Conservation (phyloP, 2,797 vertebrate genomes). For the Pelodytes ibericus region DNA sequence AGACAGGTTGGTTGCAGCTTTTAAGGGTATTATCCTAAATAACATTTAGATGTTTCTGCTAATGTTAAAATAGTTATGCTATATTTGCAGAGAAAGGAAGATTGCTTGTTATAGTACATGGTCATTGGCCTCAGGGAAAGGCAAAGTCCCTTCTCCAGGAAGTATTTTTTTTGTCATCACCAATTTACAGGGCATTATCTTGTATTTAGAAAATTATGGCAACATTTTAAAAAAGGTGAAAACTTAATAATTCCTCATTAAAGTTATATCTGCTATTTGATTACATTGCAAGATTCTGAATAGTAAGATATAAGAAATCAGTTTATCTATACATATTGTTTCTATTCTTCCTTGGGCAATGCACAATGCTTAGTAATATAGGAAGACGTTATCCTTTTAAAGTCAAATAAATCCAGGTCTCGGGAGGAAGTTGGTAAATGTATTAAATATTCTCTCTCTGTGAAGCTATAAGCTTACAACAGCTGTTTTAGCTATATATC, state of each 20-base stretch:
- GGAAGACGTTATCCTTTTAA: slow-evolving; percentile 23
- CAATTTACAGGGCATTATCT: too few relatives aligned
- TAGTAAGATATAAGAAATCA: background rate
- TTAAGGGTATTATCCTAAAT: too few relatives aligned
- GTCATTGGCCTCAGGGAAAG: too few relatives aligned
- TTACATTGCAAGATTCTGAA: background rate
- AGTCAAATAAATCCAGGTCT: slow-evolving; percentile 23
- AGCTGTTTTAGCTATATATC: background rate
- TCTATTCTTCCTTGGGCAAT: slow-evolving; percentile 16
- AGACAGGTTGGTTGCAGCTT: too few relatives aligned
- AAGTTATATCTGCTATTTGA: background rate
- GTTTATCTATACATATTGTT: slow-evolving; percentile 8
- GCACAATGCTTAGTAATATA: slow-evolving; percentile 8
- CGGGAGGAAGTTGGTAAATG: slow-evolving; percentile 16
- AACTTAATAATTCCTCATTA: background rate
- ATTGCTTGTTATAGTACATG: too few relatives aligned
- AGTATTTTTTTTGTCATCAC: too few relatives aligned
- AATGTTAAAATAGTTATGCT: too few relatives aligned
- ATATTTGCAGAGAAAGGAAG: too few relatives aligned
- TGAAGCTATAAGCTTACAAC: background rate
- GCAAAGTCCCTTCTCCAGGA: too few relatives aligned
- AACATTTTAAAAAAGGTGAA: too few relatives aligned
- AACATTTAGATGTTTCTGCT: too few relatives aligned
- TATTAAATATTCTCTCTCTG: background rate
- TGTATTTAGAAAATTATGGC: too few relatives aligned